Evolutionary conservation across 2,888 invertebrate genomes (phyloP).

Genomic region (Patella pellucida): DNA sequence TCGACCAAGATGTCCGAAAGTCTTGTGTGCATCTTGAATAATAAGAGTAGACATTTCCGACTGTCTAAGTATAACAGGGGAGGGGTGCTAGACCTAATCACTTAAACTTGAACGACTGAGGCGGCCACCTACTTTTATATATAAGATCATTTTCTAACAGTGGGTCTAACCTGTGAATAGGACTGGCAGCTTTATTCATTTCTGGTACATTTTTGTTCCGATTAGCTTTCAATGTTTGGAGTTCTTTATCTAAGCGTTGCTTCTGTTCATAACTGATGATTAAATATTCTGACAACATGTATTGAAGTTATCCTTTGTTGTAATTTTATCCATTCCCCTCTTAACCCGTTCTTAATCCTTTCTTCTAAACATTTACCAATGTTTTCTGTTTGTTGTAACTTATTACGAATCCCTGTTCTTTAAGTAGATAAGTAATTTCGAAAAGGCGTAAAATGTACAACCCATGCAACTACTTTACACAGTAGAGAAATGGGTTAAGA

Average conservation of each 20-base stretch:
- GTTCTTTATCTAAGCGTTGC: background rate
- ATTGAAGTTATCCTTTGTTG: background rate
- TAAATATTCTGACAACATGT: background rate
- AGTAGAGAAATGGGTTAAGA: background rate
- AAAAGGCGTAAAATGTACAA: background rate
- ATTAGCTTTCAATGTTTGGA: background rate
- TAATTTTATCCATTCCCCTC: background rate
- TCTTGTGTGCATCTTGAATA: background rate
- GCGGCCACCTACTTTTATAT: background rate
- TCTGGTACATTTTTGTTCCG: background rate
- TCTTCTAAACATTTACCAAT: background rate
- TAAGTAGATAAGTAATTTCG: background rate
- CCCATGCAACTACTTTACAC: background rate
- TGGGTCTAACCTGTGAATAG: slow-evolving; percentile 9
- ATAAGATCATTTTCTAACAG: background rate
- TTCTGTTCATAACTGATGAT: background rate
- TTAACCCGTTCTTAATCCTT: background rate
- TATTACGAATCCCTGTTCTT: background rate
- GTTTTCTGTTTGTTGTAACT: background rate
- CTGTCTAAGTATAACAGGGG: background rate
- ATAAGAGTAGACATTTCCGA: background rate
- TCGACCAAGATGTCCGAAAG: slow-evolving; percentile 1
- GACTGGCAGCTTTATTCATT: background rate
- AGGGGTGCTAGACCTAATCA: background rate
- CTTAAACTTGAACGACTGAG: background rate